Base-by-base conservation (phyloP, 1,140 invertebrate genomes). In the Cyrtorhinus lividipennis region DNA sequence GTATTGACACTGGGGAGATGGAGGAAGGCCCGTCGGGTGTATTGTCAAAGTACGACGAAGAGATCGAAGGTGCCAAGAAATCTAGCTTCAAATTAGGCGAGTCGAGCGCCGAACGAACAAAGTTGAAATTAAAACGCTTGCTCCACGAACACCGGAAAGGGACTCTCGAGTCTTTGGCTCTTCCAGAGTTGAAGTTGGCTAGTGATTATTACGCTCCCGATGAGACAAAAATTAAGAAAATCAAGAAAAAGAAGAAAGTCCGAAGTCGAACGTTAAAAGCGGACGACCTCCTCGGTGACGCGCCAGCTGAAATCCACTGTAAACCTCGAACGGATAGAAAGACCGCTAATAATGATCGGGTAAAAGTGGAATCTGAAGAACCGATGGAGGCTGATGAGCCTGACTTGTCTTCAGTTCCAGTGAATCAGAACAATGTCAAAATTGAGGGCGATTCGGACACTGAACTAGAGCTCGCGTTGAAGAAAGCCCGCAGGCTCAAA, bases 21-120 rank as follows among this genome's bases (percentile, higher is more conserved):
- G 82, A 83, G 60, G 90, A 94, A 75, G 84, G 91, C 69, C 82
- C 83, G 72, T 90, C 90, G 61, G 84, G 75, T 71, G 80, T 70
- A 71, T 78, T 99, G 5, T 76, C 83, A 64, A 97, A 99, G 77
- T 99, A 99, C 74, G 93, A 98, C 75, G 94, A 97, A 71, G 93
- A 97, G 74, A 87, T 98, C 48, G 83, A 88, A 56, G 91, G 90
- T 1, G 73, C 74, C 44, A 86, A 88, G 69, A 83, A 81, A 62
- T 80, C 85, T 53, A 86, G 81, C 53, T 98, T 98, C 56, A 77
- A 67, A 75, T 75, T 10, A 83, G 80, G 72, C 76, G 78, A 64
- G 79, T 78, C 64, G 70, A 84, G 23, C 24, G 56, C 67, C 64
- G 62, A 63, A 60, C 63, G 59, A 48, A 69, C 64, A 61, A 68